Base-by-base conservation (phyloP, 1,140 invertebrate species). In the Sycobia sp. region DNA sequence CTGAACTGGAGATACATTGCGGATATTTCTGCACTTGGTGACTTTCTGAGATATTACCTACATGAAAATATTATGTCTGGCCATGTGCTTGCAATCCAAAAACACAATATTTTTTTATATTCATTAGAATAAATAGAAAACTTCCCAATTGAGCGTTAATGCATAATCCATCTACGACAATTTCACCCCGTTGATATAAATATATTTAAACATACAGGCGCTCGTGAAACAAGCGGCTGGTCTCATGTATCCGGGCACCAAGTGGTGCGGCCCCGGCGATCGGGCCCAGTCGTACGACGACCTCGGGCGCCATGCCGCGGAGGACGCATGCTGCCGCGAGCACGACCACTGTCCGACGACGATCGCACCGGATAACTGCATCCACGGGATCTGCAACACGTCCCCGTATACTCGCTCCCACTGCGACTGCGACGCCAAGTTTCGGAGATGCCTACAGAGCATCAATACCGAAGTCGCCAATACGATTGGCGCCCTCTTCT, bases 201-300 rank as follows among this genome's bases (percentile, higher is more conserved):
- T n/a, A n/a, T n/a, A n/a, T n/a, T n/a, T n/a, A n/a, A n/a, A n/a
- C n/a, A n/a, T n/a, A n/a, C n/a, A n/a, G n/a, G n/a, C n/a, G n/a
- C n/a, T n/a, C n/a, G n/a, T n/a, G 74, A 73, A 76, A 50, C 76
- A 76, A 60, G 53, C 71, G 16, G 38, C 71, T 10, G 71, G 68
- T 14, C 23, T 80, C 16, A 80, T 86, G 32, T 86, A 86, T 68
- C 81, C 84, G 65, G 89, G 89, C 0, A 91, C 89, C 0, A 89
- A 90, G 70, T 91, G 89, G 89, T 91, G 89, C 67, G 90, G 90
- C 10, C 86, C 88, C 3, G 89, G 89, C 67, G 87, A 85, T 62
- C 75, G 83, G 11, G 87, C 89, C 0, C 68, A 67, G 0, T 82
- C 84, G 51, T 89, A 86, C 71, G 79, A 86, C 27, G 90, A 92